These are phyloP conservation scores for Orbicella faveolata DNA, from an alignment of 64 coral and sea anemone genomes.

Conservation along the genomic window DNA sequence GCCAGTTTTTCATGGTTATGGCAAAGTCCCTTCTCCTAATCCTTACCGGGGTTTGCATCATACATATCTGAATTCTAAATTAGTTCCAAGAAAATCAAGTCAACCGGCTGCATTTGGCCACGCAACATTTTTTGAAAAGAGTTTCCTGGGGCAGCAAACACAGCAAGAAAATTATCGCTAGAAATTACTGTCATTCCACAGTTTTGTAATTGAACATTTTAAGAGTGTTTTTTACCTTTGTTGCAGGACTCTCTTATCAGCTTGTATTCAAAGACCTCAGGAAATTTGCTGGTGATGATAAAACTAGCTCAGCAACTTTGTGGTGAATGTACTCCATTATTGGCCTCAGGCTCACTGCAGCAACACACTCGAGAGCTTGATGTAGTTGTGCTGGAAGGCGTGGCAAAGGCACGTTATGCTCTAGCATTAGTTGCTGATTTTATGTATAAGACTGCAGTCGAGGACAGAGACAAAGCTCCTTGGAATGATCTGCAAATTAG, in stretches of 20 bases:
- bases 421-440: constrained; percentile 22
- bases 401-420: constrained; percentile 34
- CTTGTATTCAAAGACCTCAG: constrained; percentile 9
- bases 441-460: constrained; percentile 12
- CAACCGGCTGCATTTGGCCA: too few species aligned
- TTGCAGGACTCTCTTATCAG: constrained; percentile 45
- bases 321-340: constrained; percentile 2
- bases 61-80: too few species aligned
- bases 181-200: background rate
- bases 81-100: too few species aligned
- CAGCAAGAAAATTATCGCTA: too few species aligned
- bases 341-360: background rate
- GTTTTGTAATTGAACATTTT: background rate
- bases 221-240: background rate
- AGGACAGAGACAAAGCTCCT: background rate
- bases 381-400: constrained; percentile 39
- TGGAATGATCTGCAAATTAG: constrained; percentile 2
- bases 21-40: too few species aligned
- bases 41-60: background rate
- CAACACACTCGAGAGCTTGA: constrained; percentile 5
- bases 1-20: too few species aligned
- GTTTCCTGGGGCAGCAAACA: too few species aligned
- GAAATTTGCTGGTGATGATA: constrained; percentile 7
- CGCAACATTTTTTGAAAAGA: too few species aligned
- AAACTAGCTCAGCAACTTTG: constrained; percentile 31